Evolutionary conservation across 2,888 invertebrate genomes (phyloP).

Genomic region (Drosophila phalerata): DNA sequence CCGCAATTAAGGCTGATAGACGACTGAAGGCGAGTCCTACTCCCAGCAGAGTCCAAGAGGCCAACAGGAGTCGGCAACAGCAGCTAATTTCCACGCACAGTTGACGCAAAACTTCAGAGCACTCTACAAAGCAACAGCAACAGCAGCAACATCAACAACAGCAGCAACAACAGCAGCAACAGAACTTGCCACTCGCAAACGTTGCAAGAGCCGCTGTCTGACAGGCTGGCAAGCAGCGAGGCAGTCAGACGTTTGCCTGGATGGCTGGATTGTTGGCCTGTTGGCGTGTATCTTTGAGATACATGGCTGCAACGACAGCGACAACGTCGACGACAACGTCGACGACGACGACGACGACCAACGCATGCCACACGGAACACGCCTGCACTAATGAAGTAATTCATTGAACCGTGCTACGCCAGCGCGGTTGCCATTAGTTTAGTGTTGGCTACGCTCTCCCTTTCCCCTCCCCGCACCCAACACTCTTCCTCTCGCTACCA

Average conservation of each 20-base stretch:
- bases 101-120: slow-evolving; percentile 64
- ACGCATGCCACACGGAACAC: slow-evolving; percentile 76
- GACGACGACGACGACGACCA: slow-evolving; percentile 39
- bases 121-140: not conserved
- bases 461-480: slow-evolving; percentile 18
- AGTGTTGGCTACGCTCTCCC: slow-evolving; percentile 61
- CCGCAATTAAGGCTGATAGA: slow-evolving; percentile 78
- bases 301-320: slow-evolving; percentile 45
- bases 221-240: slow-evolving; percentile 25
- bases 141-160: slow-evolving; percentile 19
- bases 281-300: slow-evolving; percentile 31
- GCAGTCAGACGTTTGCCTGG: slow-evolving; percentile 33
- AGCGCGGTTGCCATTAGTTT: slow-evolving; percentile 69
- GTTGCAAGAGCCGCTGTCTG: slow-evolving; percentile 45
- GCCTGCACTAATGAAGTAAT: slow-evolving; percentile 83
- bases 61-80: slow-evolving; percentile 62
- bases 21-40: slow-evolving; percentile 49
- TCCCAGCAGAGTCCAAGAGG: slow-evolving; percentile 35
- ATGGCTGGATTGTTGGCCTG: slow-evolving; percentile 30
- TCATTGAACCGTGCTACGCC: slow-evolving; percentile 82
- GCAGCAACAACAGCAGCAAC: slow-evolving; percentile 39
- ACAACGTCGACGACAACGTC: slow-evolving; percentile 23
- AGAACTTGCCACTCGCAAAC: slow-evolving; percentile 55
- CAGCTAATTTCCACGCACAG: slow-evolving; percentile 81
- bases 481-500: not conserved